A percentile compares a stretch with the other conserved stretches of the same genome.
Evolutionary conservation across 2,888 invertebrate species (phyloP).

Genomic region (Harpalus rufipes): DNA sequence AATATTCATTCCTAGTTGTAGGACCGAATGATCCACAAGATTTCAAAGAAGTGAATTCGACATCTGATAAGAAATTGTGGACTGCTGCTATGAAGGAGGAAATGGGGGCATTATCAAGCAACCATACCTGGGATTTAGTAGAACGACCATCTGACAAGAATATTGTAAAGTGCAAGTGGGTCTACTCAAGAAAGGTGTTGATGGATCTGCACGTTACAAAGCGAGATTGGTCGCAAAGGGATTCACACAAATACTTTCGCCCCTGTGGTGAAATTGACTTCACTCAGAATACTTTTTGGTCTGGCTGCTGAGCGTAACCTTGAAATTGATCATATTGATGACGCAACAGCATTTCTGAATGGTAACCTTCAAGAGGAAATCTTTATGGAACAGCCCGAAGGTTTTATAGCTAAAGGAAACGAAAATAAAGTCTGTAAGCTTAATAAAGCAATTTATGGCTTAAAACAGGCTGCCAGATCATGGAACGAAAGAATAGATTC

Average conservation of each 20-base stretch:
- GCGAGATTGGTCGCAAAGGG: slow-evolving; percentile 64
- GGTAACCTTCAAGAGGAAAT: background rate
- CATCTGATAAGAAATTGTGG: background rate
- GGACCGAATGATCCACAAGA: background rate
- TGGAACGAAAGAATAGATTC: slow-evolving; percentile 20
- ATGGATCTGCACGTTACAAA: slow-evolving; percentile 68
- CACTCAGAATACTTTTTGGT: background rate
- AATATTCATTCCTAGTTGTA: background rate
- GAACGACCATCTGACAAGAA: background rate
- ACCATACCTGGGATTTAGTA: background rate
- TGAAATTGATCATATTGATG: slow-evolving; percentile 12
- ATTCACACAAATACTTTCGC: slow-evolving; percentile 47
- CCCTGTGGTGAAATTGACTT: slow-evolving; percentile 38
- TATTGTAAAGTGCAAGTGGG: slow-evolving; percentile 21
- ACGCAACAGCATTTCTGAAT: slow-evolving; percentile 19
- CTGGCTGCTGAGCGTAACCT: background rate
- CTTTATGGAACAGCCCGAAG: slow-evolving; percentile 5
- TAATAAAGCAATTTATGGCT: slow-evolving; percentile 25
- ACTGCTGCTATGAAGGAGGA: background rate
- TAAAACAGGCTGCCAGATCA: background rate
- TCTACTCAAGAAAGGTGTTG: slow-evolving; percentile 69
- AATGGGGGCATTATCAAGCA: background rate
- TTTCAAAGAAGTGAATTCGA: background rate
- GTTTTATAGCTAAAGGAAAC: background rate
- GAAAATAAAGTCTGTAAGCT: slow-evolving; percentile 7